Percentiles rank a stretch among this genome's conserved stretches.
phyloP scores from a whole-genome alignment of 2,113 vertebrate species.

The Hipposideros armiger region DNA sequence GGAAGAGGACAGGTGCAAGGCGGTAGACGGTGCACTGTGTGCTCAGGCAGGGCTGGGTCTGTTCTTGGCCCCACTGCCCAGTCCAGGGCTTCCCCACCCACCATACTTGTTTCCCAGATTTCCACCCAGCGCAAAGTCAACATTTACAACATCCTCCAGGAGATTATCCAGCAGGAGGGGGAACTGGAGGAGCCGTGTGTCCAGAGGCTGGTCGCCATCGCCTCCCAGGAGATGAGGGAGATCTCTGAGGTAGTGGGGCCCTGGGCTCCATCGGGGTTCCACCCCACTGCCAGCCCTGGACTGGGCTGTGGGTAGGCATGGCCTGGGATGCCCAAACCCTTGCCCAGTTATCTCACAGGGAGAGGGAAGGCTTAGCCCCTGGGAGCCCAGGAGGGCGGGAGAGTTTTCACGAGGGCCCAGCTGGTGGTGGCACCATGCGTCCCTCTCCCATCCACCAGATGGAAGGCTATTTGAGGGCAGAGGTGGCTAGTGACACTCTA shows the following conservation, averaged over 20 bases:
- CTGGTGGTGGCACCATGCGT: rapidly evolving
- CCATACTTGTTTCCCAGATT: conserved; percentile 45
- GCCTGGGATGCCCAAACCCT: neutral
- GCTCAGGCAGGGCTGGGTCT: neutral
- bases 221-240: conserved; percentile 77
- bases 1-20: neutral
- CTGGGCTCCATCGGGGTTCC: rapidly evolving
- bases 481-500: conserved; percentile 78
- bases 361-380: neutral
- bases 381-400: neutral
- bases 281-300: neutral
- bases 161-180: conserved; percentile 75
- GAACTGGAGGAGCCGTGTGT: conserved; percentile 33
- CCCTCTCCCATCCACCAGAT: neutral
- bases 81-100: rapidly evolving
- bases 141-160: conserved; percentile 78
- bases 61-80: rapidly evolving
- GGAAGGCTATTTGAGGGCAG: conserved; percentile 49
- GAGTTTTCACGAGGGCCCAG: neutral
- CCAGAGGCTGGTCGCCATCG: conserved; percentile 62
- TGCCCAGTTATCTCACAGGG: rapidly evolving
- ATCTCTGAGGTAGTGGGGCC: conserved; percentile 29
- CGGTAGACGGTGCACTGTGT: rapidly evolving
- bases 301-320: rapidly evolving
- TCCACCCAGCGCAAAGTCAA: conserved; percentile 69